Evolutionary conservation across 2,888 invertebrate species (phyloP).

Genomic region (Volucella inanis): DNA sequence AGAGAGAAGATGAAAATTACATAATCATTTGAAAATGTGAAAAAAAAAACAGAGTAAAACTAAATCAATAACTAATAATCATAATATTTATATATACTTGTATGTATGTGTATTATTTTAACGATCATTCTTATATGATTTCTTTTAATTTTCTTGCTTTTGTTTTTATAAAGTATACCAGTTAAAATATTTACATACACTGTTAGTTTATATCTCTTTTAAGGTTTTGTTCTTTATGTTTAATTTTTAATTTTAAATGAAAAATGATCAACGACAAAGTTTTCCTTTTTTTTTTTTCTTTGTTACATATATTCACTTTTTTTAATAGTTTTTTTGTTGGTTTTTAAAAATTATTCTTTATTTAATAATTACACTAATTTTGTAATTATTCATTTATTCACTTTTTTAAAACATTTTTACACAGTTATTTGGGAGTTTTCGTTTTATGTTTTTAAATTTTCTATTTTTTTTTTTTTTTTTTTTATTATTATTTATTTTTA

Average conservation of each 20-base stretch:
- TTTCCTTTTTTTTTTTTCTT: not conserved
- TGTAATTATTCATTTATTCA: constrained; percentile 56
- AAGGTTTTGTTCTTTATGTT: constrained; percentile 19
- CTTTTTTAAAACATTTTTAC: constrained; percentile 46
- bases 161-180: constrained; percentile 52
- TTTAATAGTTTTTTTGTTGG: constrained; percentile 4
- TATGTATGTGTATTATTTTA: constrained; percentile 46
- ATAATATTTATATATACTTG: constrained; percentile 9
- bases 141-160: constrained; percentile 1
- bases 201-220: constrained; percentile 43
- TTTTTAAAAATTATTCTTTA: constrained; percentile 52
- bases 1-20: constrained; percentile 47
- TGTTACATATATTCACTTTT: constrained; percentile 54
- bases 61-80: constrained; percentile 48
- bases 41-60: constrained; percentile 44
- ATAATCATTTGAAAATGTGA: constrained; percentile 42
- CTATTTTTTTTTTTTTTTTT: constrained; percentile 60
- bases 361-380: constrained; percentile 64
- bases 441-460: constrained; percentile 35
- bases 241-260: constrained; percentile 32
- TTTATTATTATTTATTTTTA: constrained; percentile 58
- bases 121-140: constrained; percentile 30
- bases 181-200: constrained; percentile 70
- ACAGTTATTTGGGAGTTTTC: constrained; percentile 59
- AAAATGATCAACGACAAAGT: constrained; percentile 54